Conservation (phyloP, 2,113 vertebrate genomes). For the Sclerurus mexicanus region DNA sequence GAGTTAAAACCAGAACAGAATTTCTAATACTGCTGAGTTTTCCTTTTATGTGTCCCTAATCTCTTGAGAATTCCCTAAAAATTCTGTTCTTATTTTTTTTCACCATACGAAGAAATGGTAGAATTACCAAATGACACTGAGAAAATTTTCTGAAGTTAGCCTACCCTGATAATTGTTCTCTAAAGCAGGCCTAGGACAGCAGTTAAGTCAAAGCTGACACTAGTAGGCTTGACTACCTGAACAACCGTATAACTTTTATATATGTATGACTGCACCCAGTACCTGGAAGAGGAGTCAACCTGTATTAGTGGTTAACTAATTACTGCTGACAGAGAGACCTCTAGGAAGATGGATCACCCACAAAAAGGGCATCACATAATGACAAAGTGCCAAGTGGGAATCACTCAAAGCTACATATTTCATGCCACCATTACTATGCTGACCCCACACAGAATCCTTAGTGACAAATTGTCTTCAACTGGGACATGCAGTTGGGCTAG, state of each 20-base stretch:
- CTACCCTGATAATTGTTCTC: neutral
- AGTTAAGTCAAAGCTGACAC: neutral
- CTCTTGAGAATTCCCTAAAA: neutral
- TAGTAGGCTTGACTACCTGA: neutral
- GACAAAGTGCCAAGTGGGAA: neutral
- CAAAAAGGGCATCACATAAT: neutral
- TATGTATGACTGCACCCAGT: neutral
- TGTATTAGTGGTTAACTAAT: neutral
- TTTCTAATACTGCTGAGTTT: neutral
- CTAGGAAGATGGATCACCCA: neutral
- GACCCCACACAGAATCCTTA: neutral
- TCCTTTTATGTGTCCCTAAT: neutral
- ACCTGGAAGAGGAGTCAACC: neutral
- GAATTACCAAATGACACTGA: neutral
- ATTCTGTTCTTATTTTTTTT: neutral
- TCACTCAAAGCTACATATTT: neutral
- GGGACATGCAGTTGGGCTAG: neutral
- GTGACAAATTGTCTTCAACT: neutral
- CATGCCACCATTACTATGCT: neutral
- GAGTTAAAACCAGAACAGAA: neutral
- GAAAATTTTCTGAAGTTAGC: neutral
- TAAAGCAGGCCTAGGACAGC: neutral
- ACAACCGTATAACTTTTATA: neutral
- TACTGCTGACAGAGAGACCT: neutral
- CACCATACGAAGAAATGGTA: neutral